Evolutionary conservation across 1,140 invertebrate genomes (phyloP).

Genomic region (Hetaerina americana): DNA sequence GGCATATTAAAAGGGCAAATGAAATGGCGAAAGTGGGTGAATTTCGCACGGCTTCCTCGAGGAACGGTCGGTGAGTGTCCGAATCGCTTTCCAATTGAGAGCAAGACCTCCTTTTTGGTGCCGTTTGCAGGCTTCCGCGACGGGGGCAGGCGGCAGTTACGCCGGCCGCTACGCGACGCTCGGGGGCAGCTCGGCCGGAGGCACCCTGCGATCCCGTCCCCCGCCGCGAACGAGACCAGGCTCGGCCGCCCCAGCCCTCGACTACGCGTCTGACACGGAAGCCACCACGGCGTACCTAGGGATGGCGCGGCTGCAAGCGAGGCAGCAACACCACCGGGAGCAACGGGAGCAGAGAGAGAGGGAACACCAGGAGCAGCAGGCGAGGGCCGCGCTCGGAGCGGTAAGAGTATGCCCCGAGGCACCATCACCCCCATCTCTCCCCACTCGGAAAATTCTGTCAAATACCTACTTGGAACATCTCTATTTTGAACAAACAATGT

Average conservation of each 20-base stretch:
- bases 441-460: too few species aligned
- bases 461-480: too few species aligned
- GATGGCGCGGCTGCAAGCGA: not conserved
- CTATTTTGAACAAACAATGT: too few species aligned
- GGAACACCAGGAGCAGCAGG: not conserved
- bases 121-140: conserved; percentile 28
- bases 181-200: conserved; percentile 27
- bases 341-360: not conserved
- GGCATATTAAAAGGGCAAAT: too few species aligned
- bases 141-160: conserved; percentile 41
- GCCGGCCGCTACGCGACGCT: conserved; percentile 36
- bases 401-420: conserved; percentile 24
- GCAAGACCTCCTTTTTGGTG: too few species aligned
- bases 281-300: conserved; percentile 49
- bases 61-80: too few species aligned
- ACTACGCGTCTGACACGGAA: conserved; percentile 91
- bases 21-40: too few species aligned
- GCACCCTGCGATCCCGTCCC: conserved; percentile 14
- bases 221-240: conserved; percentile 22
- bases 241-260: conserved; percentile 29
- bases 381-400: conserved; percentile 20
- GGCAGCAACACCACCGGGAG: not conserved
- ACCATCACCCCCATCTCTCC: conserved; percentile 4
- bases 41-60: too few species aligned
- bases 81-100: too few species aligned